These are phyloP conservation scores for Caiman crocodilus DNA, from an alignment of 2,797 vertebrate genomes.

Conservation along the genomic window DNA sequence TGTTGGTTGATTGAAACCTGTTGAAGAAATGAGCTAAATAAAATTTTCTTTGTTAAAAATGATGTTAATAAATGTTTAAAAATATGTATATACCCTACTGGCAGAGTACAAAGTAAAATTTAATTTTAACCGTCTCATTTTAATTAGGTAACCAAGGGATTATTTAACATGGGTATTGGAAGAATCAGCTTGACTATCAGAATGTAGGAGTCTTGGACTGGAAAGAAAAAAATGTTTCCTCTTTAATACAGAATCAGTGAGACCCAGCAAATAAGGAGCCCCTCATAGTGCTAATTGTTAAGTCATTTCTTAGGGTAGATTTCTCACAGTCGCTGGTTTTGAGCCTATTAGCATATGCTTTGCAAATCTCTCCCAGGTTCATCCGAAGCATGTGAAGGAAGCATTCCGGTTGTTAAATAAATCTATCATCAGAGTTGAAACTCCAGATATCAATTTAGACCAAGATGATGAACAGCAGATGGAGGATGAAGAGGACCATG, in stretches of 20 bases:
- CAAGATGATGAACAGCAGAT: conserved; percentile 90
- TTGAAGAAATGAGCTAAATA: background rate
- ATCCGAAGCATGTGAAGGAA: conserved; percentile 98
- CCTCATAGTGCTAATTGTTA: background rate
- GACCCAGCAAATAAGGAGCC: background rate
- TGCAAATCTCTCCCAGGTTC: conserved; percentile 85
- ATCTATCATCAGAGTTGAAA: conserved; percentile 98
- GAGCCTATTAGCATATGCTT: background rate
- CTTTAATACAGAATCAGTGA: background rate
- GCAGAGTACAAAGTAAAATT: too few relatives aligned
- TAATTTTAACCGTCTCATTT: too few relatives aligned
- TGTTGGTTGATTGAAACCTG: background rate
- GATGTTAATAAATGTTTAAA: too few relatives aligned
- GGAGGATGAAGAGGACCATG: conserved; percentile 82
- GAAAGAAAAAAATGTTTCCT: background rate
- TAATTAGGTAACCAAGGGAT: too few relatives aligned
- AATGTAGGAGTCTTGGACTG: background rate
- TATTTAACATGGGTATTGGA: too few relatives aligned
- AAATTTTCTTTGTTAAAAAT: background rate
- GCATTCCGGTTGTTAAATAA: conserved; percentile 98
- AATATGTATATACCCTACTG: too few relatives aligned
- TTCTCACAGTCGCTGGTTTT: background rate
- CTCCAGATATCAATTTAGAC: conserved; percentile 96
- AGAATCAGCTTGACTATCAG: background rate
- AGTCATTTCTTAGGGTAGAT: background rate